Evolutionary conservation across 2,888 invertebrate genomes (phyloP).

Genomic region (Epinotia brunnichana): DNA sequence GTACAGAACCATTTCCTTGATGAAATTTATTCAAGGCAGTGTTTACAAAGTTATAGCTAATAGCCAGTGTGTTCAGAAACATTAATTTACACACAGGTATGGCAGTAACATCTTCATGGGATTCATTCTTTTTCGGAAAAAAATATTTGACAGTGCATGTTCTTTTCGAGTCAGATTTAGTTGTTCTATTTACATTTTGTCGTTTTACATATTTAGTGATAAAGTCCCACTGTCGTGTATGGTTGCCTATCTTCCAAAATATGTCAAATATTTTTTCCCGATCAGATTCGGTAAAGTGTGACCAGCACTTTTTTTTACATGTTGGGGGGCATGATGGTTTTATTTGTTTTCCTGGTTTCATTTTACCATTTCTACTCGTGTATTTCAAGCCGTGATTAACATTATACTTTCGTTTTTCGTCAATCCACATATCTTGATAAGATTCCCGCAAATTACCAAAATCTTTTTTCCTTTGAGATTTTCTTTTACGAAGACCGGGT

Average conservation of each 20-base stretch:
- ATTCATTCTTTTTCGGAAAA: not conserved
- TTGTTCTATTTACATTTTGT: no score
- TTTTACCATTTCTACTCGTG: constrained; percentile 2
- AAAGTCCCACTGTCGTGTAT: constrained; percentile 10
- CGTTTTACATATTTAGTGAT: constrained; percentile 1
- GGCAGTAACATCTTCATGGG: no score
- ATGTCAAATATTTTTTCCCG: constrained; percentile 7
- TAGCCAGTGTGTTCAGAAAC: no score
- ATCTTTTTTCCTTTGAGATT: no score
- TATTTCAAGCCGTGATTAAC: no score
- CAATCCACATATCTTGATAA: constrained; percentile 1
- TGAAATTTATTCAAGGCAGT: no score
- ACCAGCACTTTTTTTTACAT: not conserved
- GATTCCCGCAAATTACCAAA: constrained; percentile 4
- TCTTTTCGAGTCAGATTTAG: no score
- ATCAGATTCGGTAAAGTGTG: not conserved
- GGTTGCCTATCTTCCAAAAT: constrained; percentile 7
- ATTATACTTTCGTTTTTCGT: no score
- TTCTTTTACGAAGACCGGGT: not conserved
- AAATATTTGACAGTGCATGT: no score
- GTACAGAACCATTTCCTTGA: no score
- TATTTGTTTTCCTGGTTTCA: not conserved
- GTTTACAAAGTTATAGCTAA: no score
- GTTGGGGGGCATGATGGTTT: not conserved
- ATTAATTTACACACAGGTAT: no score